These are phyloP conservation scores for Atethmia centrago DNA, from an alignment of 2,888 invertebrate species.

Conservation along the genomic window DNA sequence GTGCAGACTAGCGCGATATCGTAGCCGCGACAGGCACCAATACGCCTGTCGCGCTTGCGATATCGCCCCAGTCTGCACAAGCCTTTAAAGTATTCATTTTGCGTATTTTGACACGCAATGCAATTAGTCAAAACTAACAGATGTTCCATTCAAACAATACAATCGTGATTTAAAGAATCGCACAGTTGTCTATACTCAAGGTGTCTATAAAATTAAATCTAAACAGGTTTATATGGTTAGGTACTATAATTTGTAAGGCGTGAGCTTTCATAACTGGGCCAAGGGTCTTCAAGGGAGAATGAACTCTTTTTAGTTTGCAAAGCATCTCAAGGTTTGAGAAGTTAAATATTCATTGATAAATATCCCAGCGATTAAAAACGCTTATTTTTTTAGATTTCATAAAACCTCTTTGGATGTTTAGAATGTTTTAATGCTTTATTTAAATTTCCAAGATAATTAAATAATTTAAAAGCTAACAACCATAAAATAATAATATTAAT, in stretches of 20 bases:
- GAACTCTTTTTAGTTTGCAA: not conserved
- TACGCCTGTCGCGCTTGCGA: too few relatives aligned
- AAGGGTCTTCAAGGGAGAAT: conserved; percentile 22
- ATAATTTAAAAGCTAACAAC: too few relatives aligned
- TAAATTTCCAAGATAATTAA: too few relatives aligned
- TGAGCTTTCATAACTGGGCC: conserved; percentile 42
- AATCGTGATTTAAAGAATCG: not conserved
- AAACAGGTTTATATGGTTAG: conserved; percentile 35
- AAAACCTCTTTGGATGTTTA: not conserved
- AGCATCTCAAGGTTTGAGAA: not conserved
- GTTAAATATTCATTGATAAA: conserved; percentile 3
- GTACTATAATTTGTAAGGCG: conserved; percentile 22
- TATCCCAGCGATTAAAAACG: not conserved
- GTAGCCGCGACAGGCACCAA: too few relatives aligned
- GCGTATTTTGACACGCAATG: not conserved
- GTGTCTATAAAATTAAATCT: not conserved
- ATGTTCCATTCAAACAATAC: not conserved
- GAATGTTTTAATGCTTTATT: not conserved
- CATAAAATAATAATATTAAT: too few relatives aligned
- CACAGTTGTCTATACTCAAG: conserved; percentile 25
- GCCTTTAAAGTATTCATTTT: too few relatives aligned
- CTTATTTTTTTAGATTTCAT: not conserved
- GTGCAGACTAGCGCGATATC: too few relatives aligned
- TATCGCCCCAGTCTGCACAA: too few relatives aligned
- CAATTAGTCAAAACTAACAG: not conserved